phyloP scores from a whole-genome alignment of 2,797 vertebrate species.

The Rostrhamus sociabilis region DNA sequence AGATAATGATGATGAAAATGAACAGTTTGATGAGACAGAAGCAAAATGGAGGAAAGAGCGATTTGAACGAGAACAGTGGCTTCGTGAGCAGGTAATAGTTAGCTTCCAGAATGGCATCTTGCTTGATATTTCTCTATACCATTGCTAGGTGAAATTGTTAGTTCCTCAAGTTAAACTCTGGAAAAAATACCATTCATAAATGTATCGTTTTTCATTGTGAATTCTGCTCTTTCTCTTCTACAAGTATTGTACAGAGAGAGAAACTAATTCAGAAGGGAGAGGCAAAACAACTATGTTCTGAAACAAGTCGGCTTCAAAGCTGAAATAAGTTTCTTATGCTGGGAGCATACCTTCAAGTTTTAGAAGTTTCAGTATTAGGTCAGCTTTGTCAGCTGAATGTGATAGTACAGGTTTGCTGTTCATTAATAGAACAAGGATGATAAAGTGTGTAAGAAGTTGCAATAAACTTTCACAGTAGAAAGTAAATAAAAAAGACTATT shows the following conservation, averaged over 20 bases:
- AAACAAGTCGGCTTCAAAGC: neutral
- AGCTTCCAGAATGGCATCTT: neutral
- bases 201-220: fast-evolving
- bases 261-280: neutral
- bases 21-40: constrained; percentile 84
- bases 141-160: neutral
- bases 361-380: neutral
- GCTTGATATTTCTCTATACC: neutral
- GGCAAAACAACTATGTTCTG: neutral
- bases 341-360: neutral
- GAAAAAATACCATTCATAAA: neutral
- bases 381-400: neutral
- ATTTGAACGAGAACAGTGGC: constrained; percentile 93
- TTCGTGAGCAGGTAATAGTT: constrained; percentile 87
- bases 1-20: constrained; percentile 82
- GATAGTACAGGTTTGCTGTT: neutral
- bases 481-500: neutral
- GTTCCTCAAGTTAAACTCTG: neutral
- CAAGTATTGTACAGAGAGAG: neutral
- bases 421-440: neutral
- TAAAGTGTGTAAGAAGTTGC: neutral
- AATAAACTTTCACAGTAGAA: neutral
- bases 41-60: constrained; percentile 88
- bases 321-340: neutral
- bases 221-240: neutral